Base-by-base conservation (phyloP, 2,797 vertebrate genomes). In the Falco peregrinus region DNA sequence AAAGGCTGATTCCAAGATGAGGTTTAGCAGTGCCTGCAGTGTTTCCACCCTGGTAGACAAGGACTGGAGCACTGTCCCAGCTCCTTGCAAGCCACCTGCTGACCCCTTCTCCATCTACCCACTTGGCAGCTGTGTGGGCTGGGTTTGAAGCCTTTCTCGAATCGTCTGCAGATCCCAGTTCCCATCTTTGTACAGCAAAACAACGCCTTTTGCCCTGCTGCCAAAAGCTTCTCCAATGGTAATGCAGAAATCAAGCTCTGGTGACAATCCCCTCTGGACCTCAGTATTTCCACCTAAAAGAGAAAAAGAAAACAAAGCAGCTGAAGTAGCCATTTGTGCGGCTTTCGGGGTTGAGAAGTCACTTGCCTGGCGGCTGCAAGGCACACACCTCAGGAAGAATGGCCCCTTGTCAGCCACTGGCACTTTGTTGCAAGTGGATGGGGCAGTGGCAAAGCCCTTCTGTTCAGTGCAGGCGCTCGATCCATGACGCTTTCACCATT, bases 151-250 rank as follows among this genome's bases (percentile, higher is more conserved):
- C 21, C 13, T 75, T 61, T 31, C 41, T 76, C 0, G 4, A 91
- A 26, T 33, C 43, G 39, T 48, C 70, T 73, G 8, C 50, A 56
- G 60, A 57, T 80, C 50, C 25, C 13, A 1, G 35, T 57, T 61
- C 10, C 19, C 37, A 33, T 22, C n/a, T 12, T 65, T 43, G 11
- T 50, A 20, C 13, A 64, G 47, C 13, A 37, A 47, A 81, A 19
- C 1, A 10, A 16, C 0, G 0, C 35, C 14, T 57, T 39, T 59
- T 56, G 39, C 47, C 16, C 25, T 0, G 0, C 65, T 78, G 56
- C 64, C 45, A 35, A 26, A 59, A 76, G 17, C 6, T 41, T 45
- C 19, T 84, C 48, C 14, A 17, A 0, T 1, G 21, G 11, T 0
- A 0, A 19, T 0, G 18, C 48, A 76, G 75, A 70, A 96, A 67